Conservation (phyloP, 1,140 invertebrate species). For the Eufriesea mexicana region DNA sequence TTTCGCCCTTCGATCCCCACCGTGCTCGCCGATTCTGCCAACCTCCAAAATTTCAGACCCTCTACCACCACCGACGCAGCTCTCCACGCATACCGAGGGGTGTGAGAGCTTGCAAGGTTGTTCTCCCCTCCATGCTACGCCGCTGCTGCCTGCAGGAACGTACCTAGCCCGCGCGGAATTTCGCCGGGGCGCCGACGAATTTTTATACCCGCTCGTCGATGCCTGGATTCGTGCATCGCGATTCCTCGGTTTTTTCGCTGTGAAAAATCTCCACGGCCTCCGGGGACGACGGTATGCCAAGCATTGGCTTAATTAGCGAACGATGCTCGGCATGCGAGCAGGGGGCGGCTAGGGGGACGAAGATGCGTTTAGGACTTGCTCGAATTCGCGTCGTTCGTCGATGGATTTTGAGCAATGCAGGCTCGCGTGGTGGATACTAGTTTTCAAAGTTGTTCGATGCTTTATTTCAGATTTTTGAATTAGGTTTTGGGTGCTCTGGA, state of each 20-base stretch:
- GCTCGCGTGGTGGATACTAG: too few species aligned
- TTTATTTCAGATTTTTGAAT: too few species aligned
- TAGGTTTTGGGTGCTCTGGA: too few species aligned
- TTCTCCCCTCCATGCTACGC: constrained; percentile 67
- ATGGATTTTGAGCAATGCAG: not conserved
- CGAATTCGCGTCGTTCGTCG: not conserved
- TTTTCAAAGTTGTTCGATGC: too few species aligned
- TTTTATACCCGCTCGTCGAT: constrained; percentile 21
- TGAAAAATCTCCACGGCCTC: not conserved
- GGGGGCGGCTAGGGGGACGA: not conserved
- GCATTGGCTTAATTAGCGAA: constrained; percentile 43
- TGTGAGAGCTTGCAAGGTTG: constrained; percentile 80
- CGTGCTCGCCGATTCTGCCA: constrained; percentile 61
- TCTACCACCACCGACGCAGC: constrained; percentile 66
- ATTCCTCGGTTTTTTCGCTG: not conserved
- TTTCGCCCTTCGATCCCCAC: constrained; percentile 72
- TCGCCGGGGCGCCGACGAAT: constrained; percentile 1
- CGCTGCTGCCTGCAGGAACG: constrained; percentile 72
- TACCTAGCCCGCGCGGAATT: constrained; percentile 50
- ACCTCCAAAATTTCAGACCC: constrained; percentile 71
- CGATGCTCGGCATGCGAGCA: constrained; percentile 15
- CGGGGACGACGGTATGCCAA: constrained; percentile 3
- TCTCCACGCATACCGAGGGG: constrained; percentile 77
- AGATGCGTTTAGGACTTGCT: too few species aligned
- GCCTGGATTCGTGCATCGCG: not conserved